phyloP scores from a whole-genome alignment of 2,113 vertebrate genomes.

The Stigmatopora nigra region DNA sequence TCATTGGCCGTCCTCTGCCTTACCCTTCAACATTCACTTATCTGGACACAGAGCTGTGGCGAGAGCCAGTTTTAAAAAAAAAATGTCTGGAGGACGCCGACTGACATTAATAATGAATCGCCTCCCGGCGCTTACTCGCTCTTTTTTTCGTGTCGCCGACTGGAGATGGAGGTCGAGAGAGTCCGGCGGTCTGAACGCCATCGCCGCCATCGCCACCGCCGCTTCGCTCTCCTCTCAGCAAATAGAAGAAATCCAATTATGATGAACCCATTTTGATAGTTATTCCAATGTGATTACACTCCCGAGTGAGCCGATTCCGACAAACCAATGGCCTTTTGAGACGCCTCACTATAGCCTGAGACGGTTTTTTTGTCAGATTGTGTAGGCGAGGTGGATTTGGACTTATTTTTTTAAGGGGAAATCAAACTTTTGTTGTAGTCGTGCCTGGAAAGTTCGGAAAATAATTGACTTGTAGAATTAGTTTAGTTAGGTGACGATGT shows the following conservation, averaged over 20 bases:
- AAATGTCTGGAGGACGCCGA: constrained; percentile 56
- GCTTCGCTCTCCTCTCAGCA: neutral
- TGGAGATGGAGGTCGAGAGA: neutral
- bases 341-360: neutral
- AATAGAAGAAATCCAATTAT: constrained; percentile 5
- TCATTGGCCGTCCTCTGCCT: constrained; percentile 32
- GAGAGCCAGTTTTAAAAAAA: constrained; percentile 39
- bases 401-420: neutral
- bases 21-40: constrained; percentile 43
- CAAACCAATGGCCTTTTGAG: neutral
- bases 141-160: neutral
- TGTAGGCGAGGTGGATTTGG: neutral
- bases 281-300: constrained; percentile 1
- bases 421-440: neutral
- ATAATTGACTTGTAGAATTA: neutral
- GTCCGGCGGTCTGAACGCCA: neutral
- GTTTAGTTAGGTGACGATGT: neutral
- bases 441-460: too few relatives aligned
- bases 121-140: constrained; percentile 33
- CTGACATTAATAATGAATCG: constrained; percentile 66
- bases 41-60: constrained; percentile 31
- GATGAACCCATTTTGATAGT: constrained; percentile 6
- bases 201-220: neutral
- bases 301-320: neutral
- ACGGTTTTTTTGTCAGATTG: neutral